Evolutionary conservation across 2,113 vertebrate species (phyloP).

Genomic region (Anhinga anhinga): DNA sequence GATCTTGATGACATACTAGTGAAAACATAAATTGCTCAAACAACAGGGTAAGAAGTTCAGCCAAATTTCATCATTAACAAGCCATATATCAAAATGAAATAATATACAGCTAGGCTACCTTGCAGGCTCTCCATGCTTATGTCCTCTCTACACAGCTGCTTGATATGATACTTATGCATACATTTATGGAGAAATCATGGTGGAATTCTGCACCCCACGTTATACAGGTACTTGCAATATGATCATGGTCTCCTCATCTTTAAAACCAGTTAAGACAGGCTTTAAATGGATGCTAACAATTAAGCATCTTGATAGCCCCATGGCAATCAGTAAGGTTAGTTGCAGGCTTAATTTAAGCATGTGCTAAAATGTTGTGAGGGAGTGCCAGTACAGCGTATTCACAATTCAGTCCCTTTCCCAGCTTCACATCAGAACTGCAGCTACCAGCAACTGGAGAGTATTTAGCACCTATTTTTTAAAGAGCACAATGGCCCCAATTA

Average conservation of each 20-base stretch:
- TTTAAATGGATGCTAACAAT: background rate
- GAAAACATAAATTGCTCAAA: background rate
- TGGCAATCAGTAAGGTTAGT: background rate
- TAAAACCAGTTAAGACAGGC: background rate
- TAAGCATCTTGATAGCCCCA: background rate
- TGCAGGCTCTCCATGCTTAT: background rate
- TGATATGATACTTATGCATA: fast-evolving
- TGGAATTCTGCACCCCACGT: fast-evolving
- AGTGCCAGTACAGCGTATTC: fast-evolving
- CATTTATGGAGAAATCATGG: background rate
- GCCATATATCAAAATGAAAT: background rate
- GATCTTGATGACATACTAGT: background rate
- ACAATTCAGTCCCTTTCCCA: background rate
- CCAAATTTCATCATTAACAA: background rate
- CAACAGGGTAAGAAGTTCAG: background rate
- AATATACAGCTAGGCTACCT: background rate
- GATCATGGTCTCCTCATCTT: background rate
- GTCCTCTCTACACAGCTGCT: background rate
- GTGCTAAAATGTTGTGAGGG: background rate
- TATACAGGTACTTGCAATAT: background rate
- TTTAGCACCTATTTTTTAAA: background rate
- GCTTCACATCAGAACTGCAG: background rate
- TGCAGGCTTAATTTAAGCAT: background rate
- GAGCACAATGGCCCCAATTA: background rate
- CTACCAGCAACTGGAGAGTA: background rate